Evolutionary conservation across 2,113 vertebrate species (phyloP), one percentile per base, ranked within the genome.

Genomic region (Acinonyx jubatus): DNA sequence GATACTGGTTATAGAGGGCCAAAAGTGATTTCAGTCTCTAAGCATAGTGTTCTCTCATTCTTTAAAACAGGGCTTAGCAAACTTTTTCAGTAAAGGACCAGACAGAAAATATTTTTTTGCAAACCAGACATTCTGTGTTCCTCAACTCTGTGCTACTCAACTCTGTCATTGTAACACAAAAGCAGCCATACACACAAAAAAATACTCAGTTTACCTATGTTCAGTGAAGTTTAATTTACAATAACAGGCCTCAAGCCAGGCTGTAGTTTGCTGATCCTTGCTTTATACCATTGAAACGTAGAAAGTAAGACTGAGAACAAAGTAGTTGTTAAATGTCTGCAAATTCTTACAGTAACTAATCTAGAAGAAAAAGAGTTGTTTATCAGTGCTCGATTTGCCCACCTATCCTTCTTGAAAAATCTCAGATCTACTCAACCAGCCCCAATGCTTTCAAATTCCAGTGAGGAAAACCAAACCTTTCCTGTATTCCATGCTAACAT

Each of bases 361-460:
- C 52, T 83, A 81, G 48, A 36, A 3, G 16, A 36, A 78, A n/a
- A 81, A 61, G 23, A 66, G 12, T 93, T 80, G 31, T 33, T 65
- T 86, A 52, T 61, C 45, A 69, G 4, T 63, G 29, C 21, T 81
- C 84, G 16, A 71, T 91, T 61, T 86, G 25, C n/a, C 91, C 38
- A 71, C n/a, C 89, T 79, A 63, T 86, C 33, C 74, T 96, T 69
- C 14, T 95, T 91, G 18, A 93, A 82, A 93, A 96, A 66, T 29
- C 71, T 5, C 38, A 86, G 11, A 10, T 33, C 69, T 23, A 16
- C 36, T 83, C 23, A 63, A 5, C 21, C 52, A 82, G 18, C 61
- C 48, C 81, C 78, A 10, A 25, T 94, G 79, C 63, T 95, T 21
- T 82, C 79, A 68, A 10, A 92, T 81, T 74, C 45, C 65, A 76